These are phyloP conservation scores for Blastobasis adustella DNA, from an alignment of 2,888 invertebrate genomes.

Conservation along the genomic window DNA sequence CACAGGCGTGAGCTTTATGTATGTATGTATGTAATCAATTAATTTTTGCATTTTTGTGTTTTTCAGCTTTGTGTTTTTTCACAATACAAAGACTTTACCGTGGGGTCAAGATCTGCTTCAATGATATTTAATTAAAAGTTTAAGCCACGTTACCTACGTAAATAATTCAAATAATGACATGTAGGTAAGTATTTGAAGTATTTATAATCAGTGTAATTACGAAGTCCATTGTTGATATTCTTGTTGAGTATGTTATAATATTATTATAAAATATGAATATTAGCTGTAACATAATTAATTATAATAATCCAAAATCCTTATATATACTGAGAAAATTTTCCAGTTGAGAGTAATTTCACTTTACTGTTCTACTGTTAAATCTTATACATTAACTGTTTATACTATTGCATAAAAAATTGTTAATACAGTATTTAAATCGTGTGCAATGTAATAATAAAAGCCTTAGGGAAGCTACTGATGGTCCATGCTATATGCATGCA, in stretches of 20 bases:
- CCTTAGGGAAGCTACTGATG: too few relatives aligned
- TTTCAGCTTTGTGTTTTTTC: conserved; percentile 94
- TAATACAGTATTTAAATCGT: too few relatives aligned
- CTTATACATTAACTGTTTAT: too few relatives aligned
- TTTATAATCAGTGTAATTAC: conserved; percentile 47
- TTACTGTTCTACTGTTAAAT: too few relatives aligned
- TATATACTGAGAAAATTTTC: neutral
- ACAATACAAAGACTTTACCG: conserved; percentile 94
- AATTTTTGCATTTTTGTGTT: conserved; percentile 18
- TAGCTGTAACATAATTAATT: conserved; percentile 15
- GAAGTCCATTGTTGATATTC: conserved; percentile 73
- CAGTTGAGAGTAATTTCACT: neutral
- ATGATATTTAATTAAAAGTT: conserved; percentile 73
- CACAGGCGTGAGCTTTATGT: too few relatives aligned
- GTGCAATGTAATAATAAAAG: too few relatives aligned
- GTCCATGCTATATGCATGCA: too few relatives aligned
- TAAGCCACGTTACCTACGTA: conserved; percentile 20
- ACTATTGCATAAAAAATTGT: too few relatives aligned
- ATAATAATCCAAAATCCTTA: conserved; percentile 3
- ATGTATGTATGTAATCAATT: too few relatives aligned
- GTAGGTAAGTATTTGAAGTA: conserved; percentile 39
- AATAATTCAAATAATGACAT: conserved; percentile 4
- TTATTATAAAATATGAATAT: conserved; percentile 28
- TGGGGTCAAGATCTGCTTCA: conserved; percentile 85
- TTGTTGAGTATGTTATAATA: conserved; percentile 71